Evolutionary conservation across 2,113 vertebrate species (phyloP).

Genomic region (Trichechus manatus): DNA sequence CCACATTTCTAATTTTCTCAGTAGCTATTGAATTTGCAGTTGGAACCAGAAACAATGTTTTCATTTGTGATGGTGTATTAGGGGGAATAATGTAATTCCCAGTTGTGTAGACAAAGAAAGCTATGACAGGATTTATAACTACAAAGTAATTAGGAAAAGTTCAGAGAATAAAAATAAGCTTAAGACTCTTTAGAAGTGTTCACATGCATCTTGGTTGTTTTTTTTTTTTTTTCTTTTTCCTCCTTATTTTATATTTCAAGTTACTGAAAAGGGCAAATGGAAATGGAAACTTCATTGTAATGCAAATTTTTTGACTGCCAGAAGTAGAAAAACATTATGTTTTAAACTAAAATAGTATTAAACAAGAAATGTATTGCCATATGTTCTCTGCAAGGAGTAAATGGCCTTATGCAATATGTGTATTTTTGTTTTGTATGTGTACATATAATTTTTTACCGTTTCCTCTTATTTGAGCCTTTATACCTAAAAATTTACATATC

Average conservation of each 20-base stretch:
- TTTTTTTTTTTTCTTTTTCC: background rate
- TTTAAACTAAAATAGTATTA: background rate
- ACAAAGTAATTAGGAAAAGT: conserved; percentile 61
- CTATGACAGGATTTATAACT: conserved; percentile 83
- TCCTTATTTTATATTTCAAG: background rate
- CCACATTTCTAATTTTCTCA: background rate
- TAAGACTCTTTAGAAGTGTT: background rate
- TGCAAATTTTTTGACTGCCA: background rate
- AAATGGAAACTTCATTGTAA: background rate
- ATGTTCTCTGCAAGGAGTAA: background rate
- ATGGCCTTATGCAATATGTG: background rate
- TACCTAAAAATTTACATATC: background rate
- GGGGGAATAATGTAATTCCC: conserved; percentile 77
- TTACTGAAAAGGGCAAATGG: background rate
- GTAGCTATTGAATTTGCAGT: conserved; percentile 56
- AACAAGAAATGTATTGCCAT: background rate
- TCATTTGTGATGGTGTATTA: conserved; percentile 74
- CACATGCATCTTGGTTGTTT: background rate
- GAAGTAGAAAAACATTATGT: background rate
- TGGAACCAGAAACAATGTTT: conserved; percentile 78
- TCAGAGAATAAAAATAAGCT: conserved; percentile 34
- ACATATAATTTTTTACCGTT: background rate
- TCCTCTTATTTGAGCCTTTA: background rate
- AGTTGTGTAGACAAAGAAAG: conserved; percentile 78
- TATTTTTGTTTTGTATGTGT: background rate